These are phyloP conservation scores for Periparus ater DNA, from an alignment of 2,797 vertebrate species.

Conservation along the genomic window DNA sequence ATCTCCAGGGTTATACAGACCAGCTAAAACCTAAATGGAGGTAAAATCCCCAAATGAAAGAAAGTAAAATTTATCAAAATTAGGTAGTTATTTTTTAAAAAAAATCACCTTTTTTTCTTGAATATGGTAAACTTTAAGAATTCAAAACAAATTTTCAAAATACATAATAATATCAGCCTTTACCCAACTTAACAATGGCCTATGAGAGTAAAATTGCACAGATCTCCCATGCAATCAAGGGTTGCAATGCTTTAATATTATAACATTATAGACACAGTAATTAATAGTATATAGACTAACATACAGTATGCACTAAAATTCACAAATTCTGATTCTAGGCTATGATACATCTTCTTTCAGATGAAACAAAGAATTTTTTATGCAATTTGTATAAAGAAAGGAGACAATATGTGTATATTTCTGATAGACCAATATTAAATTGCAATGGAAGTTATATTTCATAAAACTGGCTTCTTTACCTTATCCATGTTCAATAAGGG, in stretches of 20 bases:
- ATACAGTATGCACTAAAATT: neutral
- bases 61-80: neutral
- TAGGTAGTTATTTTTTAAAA: neutral
- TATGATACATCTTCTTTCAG: neutral
- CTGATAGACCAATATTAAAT: neutral
- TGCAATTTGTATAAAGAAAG: neutral
- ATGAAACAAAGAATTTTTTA: neutral
- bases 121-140: neutral
- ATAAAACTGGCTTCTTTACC: slow-evolving; percentile 73
- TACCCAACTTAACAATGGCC: neutral
- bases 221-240: neutral
- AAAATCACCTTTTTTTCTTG: neutral
- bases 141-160: neutral
- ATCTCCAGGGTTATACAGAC: slow-evolving; percentile 93
- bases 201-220: neutral
- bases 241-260: neutral
- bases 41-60: slow-evolving; percentile 4
- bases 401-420: neutral
- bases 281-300: neutral
- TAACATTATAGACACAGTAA: neutral
- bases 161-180: neutral
- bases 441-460: neutral
- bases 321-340: neutral
- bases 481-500: slow-evolving; percentile 90
- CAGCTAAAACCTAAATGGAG: slow-evolving; percentile 86